phyloP scores from a whole-genome alignment of 2,113 vertebrate genomes.

The Calypte anna region DNA sequence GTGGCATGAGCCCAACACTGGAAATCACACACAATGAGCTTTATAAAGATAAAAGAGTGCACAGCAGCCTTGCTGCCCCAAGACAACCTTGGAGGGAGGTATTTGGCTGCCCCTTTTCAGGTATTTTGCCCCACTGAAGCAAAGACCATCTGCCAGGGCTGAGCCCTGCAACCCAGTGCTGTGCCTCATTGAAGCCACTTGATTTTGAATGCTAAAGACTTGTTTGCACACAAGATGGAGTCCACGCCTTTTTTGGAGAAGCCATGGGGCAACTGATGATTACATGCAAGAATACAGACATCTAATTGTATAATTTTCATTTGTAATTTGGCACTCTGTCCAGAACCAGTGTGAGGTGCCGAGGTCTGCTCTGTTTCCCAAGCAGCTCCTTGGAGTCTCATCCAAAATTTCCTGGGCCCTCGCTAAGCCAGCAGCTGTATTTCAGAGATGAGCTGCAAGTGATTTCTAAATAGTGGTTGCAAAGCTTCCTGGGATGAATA shows the following conservation, averaged over 20 bases:
- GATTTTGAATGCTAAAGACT: slow-evolving; percentile 44
- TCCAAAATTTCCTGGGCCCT: slow-evolving; percentile 51
- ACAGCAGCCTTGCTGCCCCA: background rate
- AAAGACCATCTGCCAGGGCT: background rate
- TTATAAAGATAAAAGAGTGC: background rate
- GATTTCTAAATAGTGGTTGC: slow-evolving; percentile 37
- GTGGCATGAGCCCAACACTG: background rate
- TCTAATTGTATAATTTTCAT: slow-evolving; percentile 59
- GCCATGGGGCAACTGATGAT: slow-evolving; percentile 19
- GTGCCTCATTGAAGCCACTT: slow-evolving; percentile 48
- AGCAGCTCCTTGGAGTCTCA: slow-evolving; percentile 53
- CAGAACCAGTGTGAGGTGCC: slow-evolving; percentile 1
- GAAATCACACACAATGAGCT: rapidly evolving
- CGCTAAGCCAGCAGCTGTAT: slow-evolving; percentile 39
- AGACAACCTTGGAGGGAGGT: background rate
- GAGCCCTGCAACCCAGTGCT: background rate
- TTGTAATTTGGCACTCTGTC: slow-evolving; percentile 61
- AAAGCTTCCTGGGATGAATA: slow-evolving; percentile 55
- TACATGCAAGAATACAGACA: slow-evolving; percentile 55
- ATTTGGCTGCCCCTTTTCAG: background rate
- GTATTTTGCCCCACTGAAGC: background rate
- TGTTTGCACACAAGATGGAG: slow-evolving; percentile 62
- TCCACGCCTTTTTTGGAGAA: slow-evolving; percentile 60
- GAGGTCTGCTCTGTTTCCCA: slow-evolving; percentile 51
- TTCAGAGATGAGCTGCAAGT: slow-evolving; percentile 45